These are phyloP conservation scores for Nesidiocoris tenuis DNA, from an alignment of 2,888 invertebrate species.

Conservation along the genomic window DNA sequence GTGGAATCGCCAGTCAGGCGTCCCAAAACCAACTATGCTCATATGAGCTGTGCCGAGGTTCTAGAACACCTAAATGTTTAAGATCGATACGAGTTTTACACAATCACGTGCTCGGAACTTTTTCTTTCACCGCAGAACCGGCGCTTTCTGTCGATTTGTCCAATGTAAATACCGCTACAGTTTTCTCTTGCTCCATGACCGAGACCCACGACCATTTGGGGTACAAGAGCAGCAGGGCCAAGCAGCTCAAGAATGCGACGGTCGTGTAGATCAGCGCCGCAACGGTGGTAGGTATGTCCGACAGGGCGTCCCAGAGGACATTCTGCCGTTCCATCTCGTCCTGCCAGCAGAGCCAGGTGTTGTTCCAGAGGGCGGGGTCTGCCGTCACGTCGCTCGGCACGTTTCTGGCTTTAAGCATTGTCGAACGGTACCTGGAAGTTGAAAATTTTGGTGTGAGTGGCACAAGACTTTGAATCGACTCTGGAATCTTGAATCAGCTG, in stretches of 20 bases:
- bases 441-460: conserved; percentile 6
- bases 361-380: conserved; percentile 60
- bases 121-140: too few species aligned
- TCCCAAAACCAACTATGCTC: too few species aligned
- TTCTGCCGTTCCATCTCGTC: conserved; percentile 46
- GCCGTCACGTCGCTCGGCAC: conserved; percentile 56
- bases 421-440: conserved; percentile 54
- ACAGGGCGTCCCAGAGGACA: not conserved
- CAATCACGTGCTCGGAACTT: too few species aligned
- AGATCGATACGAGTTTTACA: too few species aligned
- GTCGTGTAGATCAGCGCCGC: conserved; percentile 34
- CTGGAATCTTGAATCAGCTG: too few species aligned
- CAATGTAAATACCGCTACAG: conserved; percentile 40
- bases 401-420: conserved; percentile 57
- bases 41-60: too few species aligned
- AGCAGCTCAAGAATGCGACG: conserved; percentile 19
- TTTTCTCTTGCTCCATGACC: conserved; percentile 8
- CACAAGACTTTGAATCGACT: too few species aligned
- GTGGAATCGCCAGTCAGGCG: too few species aligned
- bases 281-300: conserved; percentile 7
- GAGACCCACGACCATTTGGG: conserved; percentile 19
- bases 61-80: too few species aligned
- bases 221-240: conserved; percentile 24
- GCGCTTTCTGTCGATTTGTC: not conserved
- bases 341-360: conserved; percentile 62